Conservation (phyloP, 1,140 invertebrate genomes). For the Neodiprion fabricii region DNA sequence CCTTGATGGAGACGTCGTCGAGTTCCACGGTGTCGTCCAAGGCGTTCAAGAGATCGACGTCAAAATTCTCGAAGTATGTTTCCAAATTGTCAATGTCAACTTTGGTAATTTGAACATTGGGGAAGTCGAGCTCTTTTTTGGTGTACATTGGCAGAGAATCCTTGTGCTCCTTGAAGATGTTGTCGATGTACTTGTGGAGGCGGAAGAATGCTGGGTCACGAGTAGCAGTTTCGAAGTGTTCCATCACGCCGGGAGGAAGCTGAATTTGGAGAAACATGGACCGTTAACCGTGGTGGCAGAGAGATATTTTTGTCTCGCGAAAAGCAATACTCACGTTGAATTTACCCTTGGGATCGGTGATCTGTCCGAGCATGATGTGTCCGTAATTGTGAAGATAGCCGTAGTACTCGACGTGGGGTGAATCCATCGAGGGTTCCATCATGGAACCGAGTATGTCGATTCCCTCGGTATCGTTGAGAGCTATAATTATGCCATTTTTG, state of each 20-base stretch:
- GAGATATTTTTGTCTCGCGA: not conserved
- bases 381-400: constrained; percentile 72
- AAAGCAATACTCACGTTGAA: constrained; percentile 37
- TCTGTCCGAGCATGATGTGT: constrained; percentile 53
- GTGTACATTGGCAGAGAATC: constrained; percentile 61
- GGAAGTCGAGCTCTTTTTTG: constrained; percentile 59
- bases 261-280: not conserved
- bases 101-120: constrained; percentile 63
- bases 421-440: constrained; percentile 65
- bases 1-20: constrained; percentile 52
- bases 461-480: constrained; percentile 44
- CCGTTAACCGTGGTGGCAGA: not conserved
- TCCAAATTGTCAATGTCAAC: constrained; percentile 64
- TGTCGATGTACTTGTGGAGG: constrained; percentile 71
- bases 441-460: constrained; percentile 73
- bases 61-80: constrained; percentile 62
- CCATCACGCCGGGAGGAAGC: constrained; percentile 54
- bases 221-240: constrained; percentile 65
- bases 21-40: constrained; percentile 39
- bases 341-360: constrained; percentile 45
- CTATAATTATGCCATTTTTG: constrained; percentile 42
- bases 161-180: constrained; percentile 70
- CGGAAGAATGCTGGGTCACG: constrained; percentile 74
- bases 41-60: constrained; percentile 55
- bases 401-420: constrained; percentile 66